Evolutionary conservation across 1,140 invertebrate species (phyloP).

Genomic region (Phenacoccus solenopsis): DNA sequence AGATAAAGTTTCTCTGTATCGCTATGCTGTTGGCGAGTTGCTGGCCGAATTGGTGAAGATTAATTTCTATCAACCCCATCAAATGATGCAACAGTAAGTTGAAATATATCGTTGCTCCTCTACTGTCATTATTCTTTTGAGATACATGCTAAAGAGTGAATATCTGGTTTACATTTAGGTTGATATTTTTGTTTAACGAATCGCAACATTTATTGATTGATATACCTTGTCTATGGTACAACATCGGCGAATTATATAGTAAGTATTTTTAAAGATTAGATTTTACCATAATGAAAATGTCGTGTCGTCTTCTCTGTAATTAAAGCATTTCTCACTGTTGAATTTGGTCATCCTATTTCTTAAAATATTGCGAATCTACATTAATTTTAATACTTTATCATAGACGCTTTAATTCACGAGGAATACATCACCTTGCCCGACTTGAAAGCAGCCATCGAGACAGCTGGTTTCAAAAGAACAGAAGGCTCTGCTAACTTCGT

Average conservation of each 20-base stretch:
- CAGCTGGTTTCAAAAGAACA: constrained; percentile 3
- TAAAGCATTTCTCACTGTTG: no score
- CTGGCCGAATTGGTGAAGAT: not conserved
- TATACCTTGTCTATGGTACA: constrained; percentile 2
- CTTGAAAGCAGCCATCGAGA: constrained; percentile 4
- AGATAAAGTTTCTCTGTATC: not conserved
- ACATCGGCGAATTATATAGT: constrained; percentile 6
- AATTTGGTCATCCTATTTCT: no score
- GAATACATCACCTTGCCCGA: constrained; percentile 6
- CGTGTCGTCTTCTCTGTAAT: no score
- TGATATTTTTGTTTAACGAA: constrained; percentile 11
- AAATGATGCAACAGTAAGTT: constrained; percentile 16
- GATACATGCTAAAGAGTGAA: no score
- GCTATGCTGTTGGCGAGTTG: not conserved
- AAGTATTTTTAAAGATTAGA: no score
- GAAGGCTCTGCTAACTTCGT: not conserved
- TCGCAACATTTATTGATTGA: constrained; percentile 7
- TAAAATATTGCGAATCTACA: no score
- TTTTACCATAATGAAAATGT: no score
- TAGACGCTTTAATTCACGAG: not conserved
- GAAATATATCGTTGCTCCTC: no score
- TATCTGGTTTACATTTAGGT: not conserved
- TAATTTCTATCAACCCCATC: constrained; percentile 10
- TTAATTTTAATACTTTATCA: no score
- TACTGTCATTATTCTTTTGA: no score